These are phyloP conservation scores for Choristoneura fumiferana DNA, from an alignment of 1,140 invertebrate species.

Conservation along the genomic window DNA sequence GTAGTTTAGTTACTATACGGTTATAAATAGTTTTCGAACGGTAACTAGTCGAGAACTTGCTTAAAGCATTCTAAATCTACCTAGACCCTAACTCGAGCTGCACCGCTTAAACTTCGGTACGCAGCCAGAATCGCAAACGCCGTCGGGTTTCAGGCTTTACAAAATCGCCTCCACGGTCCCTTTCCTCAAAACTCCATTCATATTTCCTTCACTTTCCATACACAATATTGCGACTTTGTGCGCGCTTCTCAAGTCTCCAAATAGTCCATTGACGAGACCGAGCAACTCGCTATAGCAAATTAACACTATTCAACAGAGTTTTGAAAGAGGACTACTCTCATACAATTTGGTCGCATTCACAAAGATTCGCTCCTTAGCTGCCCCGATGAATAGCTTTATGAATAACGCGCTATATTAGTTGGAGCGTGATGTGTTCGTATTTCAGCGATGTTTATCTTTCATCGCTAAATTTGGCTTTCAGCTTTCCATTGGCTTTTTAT, in stretches of 20 bases:
- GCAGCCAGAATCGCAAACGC: neutral
- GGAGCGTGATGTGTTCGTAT: conserved; percentile 14
- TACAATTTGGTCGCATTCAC: conserved; percentile 65
- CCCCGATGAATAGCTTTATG: conserved; percentile 71
- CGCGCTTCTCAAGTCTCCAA: conserved; percentile 15
- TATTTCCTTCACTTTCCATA: conserved; percentile 73
- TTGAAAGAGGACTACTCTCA: conserved; percentile 72
- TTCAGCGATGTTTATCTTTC: conserved; percentile 5
- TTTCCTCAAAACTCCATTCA: conserved; percentile 57
- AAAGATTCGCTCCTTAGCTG: conserved; percentile 71
- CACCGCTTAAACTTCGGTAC: neutral
- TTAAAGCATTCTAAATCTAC: too few relatives aligned
- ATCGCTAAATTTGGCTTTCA: conserved; percentile 10
- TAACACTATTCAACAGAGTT: conserved; percentile 69
- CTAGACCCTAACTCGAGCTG: neutral
- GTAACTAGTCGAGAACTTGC: too few relatives aligned
- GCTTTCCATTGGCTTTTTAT: conserved; percentile 3
- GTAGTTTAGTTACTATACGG: too few relatives aligned
- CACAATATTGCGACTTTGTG: conserved; percentile 61
- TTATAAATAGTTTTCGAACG: too few relatives aligned
- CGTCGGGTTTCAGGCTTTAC: conserved; percentile 14
- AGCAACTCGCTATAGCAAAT: conserved; percentile 77
- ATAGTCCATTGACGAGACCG: conserved; percentile 30
- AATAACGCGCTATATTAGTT: conserved; percentile 61
- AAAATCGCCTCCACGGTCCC: conserved; percentile 55